phyloP scores from a whole-genome alignment of 1,140 invertebrate species.

The Capitella teleta region DNA sequence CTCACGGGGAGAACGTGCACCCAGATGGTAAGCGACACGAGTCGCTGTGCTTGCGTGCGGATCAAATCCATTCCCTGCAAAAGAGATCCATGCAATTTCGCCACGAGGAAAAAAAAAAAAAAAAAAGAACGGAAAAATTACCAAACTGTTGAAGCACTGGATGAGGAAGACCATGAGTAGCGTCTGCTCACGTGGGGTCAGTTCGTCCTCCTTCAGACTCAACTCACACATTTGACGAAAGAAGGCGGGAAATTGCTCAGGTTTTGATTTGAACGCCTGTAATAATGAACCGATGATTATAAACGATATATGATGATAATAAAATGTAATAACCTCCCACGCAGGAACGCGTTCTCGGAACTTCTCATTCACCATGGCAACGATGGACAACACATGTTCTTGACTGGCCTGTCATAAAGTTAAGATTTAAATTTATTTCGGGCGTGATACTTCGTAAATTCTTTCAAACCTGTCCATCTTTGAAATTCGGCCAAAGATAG shows the following conservation, averaged over 20 bases:
- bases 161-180: constrained; percentile 81
- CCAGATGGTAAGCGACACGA: constrained; percentile 92
- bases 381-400: constrained; percentile 85
- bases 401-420: constrained; percentile 16
- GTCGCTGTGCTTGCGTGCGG: constrained; percentile 75
- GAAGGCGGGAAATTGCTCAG: constrained; percentile 73
- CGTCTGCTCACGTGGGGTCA: constrained; percentile 67
- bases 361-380: constrained; percentile 97
- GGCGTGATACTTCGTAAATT: background rate
- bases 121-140: constrained; percentile 18
- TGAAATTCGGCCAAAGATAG: constrained; percentile 94
- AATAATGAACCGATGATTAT: constrained; percentile 10
- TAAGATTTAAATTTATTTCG: background rate
- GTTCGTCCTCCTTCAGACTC: constrained; percentile 51
- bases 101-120: background rate
- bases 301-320: background rate
- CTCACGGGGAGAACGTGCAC: constrained; percentile 69
- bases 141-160: constrained; percentile 84
- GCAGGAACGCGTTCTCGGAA: constrained; percentile 89
- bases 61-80: constrained; percentile 81
- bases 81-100: constrained; percentile 3
- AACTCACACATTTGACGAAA: constrained; percentile 71
- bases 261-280: constrained; percentile 65
- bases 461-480: constrained; percentile 11
- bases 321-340: constrained; percentile 63